A percentile compares a stretch with the other conserved stretches of the same genome.
phyloP scores from a whole-genome alignment of 2,113 vertebrate species.

The Notarius quadriscutis region DNA sequence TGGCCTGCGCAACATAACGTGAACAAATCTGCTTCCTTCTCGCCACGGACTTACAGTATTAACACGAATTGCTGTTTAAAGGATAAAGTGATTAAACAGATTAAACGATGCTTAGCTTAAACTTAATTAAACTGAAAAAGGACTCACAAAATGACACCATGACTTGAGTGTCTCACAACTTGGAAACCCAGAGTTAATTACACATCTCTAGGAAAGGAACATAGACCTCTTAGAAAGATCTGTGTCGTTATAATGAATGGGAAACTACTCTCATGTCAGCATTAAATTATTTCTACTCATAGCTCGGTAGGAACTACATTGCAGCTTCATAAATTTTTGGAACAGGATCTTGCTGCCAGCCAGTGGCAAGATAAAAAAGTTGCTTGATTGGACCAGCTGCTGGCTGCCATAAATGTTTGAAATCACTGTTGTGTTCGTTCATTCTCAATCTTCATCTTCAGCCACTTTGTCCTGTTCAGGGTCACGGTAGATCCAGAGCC shows the following conservation, averaged over 20 bases:
- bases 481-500: background rate
- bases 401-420: background rate
- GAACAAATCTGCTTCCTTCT: background rate
- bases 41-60: background rate
- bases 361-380: background rate
- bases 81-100: background rate
- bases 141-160: background rate
- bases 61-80: background rate
- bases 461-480: background rate
- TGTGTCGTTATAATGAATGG: background rate
- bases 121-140: background rate
- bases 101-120: background rate
- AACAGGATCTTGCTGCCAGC: background rate
- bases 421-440: background rate
- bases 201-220: background rate
- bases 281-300: background rate
- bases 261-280: background rate
- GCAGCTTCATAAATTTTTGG: background rate
- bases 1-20: background rate
- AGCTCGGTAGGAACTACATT: background rate
- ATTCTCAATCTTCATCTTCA: background rate
- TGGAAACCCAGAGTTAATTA: background rate
- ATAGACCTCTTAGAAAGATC: background rate
- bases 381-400: background rate
- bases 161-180: background rate